Evolutionary conservation across 2,113 vertebrate species (phyloP).

Genomic region (Gambusia affinis): DNA sequence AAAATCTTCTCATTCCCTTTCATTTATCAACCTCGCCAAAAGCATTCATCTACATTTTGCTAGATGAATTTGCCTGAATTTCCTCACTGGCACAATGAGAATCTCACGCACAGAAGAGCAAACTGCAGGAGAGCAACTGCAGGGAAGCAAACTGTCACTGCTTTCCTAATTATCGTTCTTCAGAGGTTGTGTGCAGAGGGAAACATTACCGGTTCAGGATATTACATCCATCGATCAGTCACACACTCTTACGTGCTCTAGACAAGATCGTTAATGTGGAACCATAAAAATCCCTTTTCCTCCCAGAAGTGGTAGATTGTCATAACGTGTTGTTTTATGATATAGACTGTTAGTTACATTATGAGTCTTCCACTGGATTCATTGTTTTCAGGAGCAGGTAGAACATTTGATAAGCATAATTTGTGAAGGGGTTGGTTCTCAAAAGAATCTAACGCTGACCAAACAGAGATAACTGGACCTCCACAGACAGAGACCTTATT

Average conservation of each 20-base stretch:
- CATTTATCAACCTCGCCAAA: constrained; percentile 9
- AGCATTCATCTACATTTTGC: background rate
- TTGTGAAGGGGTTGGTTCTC: background rate
- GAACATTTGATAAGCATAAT: background rate
- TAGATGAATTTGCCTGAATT: background rate
- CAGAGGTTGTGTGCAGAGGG: background rate
- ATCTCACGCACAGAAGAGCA: background rate
- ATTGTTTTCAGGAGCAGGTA: background rate
- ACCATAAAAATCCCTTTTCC: background rate
- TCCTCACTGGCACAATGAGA: background rate
- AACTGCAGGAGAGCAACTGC: background rate
- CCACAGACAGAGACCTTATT: background rate
- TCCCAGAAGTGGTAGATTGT: background rate
- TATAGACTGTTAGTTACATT: background rate
- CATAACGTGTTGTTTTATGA: constrained; percentile 1
- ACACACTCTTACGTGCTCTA: constrained; percentile 1
- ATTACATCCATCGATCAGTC: constrained; percentile 16
- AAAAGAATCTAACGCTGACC: background rate
- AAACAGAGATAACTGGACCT: background rate
- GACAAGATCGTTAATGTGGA: constrained; percentile 3
- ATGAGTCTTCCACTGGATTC: background rate
- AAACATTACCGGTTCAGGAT: background rate
- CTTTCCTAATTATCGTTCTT: background rate
- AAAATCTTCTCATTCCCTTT: constrained; percentile 11
- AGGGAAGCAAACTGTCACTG: background rate